Evolutionary conservation across 1,140 invertebrate genomes (phyloP), one percentile per base, ranked within the genome.

Genomic region (Eueides isabella): DNA sequence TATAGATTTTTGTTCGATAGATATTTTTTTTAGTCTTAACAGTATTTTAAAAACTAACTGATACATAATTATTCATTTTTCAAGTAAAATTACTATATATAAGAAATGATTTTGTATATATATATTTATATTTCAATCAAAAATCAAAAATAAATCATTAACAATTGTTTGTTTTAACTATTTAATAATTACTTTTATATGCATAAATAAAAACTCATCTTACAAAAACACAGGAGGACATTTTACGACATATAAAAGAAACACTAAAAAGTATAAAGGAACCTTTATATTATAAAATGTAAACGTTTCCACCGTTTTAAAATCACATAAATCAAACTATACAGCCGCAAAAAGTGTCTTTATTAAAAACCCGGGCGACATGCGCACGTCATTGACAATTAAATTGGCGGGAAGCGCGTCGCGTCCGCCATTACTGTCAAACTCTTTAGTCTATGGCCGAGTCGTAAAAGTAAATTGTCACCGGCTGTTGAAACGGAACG

Each of bases 401-500:
- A 75, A 41, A 72, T 68, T 76, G 74, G 74, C 74, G 74, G 74
- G 74, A 76, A 75, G 71, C 65, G 55, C 68, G 82, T 69, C 81
- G 80, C 84, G 88, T 85, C 88, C 86, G 89, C 89, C 86, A 91
- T 92, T 86, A 92, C 88, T 90, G 90, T 92, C 90, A 73, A 75
- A 92, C 89, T 92, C 90, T 92, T 92, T 92, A 88, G 85, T 86
- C 84, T 88, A 87, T 80, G 86, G 87, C 72, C 82, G 79, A 75
- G 79, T 91, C 90, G 90, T 92, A 90, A 92, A 92, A 92, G 75
- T 90, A 90, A 90, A 92, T 90, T 89, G 90, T 92, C 89, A 89
- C 89, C 90, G 88, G 89, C 89, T 92, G 90, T 78, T 86, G 83
- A 84, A 88, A 86, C 78, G 48, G 74, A 75, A 70, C 69, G 65